phyloP scores from a whole-genome alignment of 2,113 vertebrate species.

The Pica pica region DNA sequence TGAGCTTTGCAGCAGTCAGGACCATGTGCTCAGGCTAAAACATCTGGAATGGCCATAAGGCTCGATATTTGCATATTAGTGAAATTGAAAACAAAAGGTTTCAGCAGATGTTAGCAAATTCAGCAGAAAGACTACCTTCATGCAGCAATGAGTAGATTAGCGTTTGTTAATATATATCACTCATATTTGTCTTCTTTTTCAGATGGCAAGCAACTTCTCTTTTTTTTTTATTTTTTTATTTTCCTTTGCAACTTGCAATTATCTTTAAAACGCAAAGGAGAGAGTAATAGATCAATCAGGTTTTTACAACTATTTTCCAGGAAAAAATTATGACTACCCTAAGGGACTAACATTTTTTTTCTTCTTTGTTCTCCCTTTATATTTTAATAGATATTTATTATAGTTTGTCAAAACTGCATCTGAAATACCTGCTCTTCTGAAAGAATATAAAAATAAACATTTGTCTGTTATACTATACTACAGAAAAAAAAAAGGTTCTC shows the following conservation, averaged over 20 bases:
- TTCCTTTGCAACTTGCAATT: neutral
- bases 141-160: neutral
- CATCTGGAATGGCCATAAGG: neutral
- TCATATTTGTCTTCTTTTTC: neutral
- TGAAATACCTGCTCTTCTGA: neutral
- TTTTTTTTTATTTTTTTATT: neutral
- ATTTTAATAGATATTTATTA: slow-evolving; percentile 29
- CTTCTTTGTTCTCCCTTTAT: neutral
- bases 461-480: neutral
- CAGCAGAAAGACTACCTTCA: neutral
- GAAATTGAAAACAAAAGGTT: neutral
- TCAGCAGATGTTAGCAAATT: neutral
- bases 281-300: neutral
- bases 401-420: neutral
- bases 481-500: neutral
- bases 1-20: neutral
- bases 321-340: neutral
- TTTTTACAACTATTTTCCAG: neutral
- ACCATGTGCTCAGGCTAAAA: neutral
- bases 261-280: neutral
- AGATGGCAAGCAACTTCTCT: neutral
- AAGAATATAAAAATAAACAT: neutral
- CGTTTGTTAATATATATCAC: neutral
- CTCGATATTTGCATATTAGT: neutral
- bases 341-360: neutral